These are phyloP conservation scores for Taurulus bubalis DNA, from an alignment of 2,113 vertebrate species.

Conservation along the genomic window DNA sequence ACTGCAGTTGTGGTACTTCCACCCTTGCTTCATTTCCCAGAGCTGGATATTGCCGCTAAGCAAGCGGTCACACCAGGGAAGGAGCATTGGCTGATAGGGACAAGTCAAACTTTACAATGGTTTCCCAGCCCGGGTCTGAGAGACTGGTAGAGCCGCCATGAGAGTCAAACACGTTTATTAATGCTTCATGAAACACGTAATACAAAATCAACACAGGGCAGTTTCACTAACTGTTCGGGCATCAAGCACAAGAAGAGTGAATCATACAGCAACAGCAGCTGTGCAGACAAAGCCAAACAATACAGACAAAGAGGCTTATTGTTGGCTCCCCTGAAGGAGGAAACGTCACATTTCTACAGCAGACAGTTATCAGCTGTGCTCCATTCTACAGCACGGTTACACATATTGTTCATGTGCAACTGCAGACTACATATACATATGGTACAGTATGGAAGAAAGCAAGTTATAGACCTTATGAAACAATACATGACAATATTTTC, in stretches of 20 bases:
- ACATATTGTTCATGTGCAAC: not conserved
- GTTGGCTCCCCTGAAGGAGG: not conserved
- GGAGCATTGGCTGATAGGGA: too few species aligned
- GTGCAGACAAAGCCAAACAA: not conserved
- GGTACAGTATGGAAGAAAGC: not conserved
- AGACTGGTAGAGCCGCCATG: too few species aligned
- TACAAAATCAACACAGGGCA: not conserved
- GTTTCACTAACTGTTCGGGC: not conserved
- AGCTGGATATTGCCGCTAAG: too few species aligned
- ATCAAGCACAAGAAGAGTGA: not conserved
- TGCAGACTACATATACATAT: not conserved
- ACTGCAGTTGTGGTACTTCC: too few species aligned
- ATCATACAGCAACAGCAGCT: conserved; percentile 7
- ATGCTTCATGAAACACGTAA: not conserved
- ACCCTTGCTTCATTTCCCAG: too few species aligned
- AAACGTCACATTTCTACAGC: not conserved
- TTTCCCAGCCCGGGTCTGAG: too few species aligned
- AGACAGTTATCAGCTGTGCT: conserved; percentile 5
- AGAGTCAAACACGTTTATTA: too few species aligned
- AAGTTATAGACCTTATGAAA: not conserved
- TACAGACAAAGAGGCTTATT: not conserved
- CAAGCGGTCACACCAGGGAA: too few species aligned
- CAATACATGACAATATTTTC: not conserved
- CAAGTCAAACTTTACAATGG: too few species aligned
- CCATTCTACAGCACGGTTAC: not conserved